These are phyloP conservation scores for Nannobrachium achirus DNA, from an alignment of 2,113 vertebrate species.

Conservation along the genomic window DNA sequence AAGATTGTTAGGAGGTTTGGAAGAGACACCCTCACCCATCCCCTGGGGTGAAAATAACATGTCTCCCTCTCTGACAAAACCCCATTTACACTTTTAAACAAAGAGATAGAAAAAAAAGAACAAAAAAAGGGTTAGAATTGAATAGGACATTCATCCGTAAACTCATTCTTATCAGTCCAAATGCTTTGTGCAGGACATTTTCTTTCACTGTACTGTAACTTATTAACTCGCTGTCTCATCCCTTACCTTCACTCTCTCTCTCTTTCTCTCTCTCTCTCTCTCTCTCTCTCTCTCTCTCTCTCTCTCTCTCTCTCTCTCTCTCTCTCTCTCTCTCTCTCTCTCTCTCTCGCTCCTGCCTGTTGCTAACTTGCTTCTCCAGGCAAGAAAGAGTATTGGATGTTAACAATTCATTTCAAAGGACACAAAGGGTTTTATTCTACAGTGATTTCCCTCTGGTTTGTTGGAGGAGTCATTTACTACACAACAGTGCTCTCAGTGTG, in stretches of 20 bases:
- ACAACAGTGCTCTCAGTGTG: background rate
- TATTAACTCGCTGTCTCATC: too few relatives aligned
- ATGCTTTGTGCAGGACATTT: background rate
- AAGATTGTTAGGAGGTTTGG: background rate
- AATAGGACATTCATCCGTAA: conserved; percentile 30
- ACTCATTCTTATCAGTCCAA: conserved; percentile 14
- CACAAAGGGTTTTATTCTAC: background rate
- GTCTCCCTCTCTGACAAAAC: conserved; percentile 46
- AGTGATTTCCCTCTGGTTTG: conserved; percentile 10
- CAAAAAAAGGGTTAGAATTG: conserved; percentile 10
- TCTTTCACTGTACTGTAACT: too few relatives aligned
- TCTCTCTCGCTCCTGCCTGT: conserved; percentile 8
- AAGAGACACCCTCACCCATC: conserved; percentile 1
- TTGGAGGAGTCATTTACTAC: background rate
- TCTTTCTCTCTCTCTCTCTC: too few relatives aligned
- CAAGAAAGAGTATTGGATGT: conserved; percentile 15
- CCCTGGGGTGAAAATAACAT: conserved; percentile 26
- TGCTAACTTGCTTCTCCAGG: conserved; percentile 10
- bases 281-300: too few relatives aligned
- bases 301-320: conserved; percentile 1
- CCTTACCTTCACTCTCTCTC: too few relatives aligned
- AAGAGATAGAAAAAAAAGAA: conserved; percentile 38
- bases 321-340: conserved; percentile 13
- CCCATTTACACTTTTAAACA: conserved; percentile 37
- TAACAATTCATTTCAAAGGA: conserved; percentile 14